phyloP scores from a whole-genome alignment of 1,140 invertebrate genomes.

The Trichoplusia ni region DNA sequence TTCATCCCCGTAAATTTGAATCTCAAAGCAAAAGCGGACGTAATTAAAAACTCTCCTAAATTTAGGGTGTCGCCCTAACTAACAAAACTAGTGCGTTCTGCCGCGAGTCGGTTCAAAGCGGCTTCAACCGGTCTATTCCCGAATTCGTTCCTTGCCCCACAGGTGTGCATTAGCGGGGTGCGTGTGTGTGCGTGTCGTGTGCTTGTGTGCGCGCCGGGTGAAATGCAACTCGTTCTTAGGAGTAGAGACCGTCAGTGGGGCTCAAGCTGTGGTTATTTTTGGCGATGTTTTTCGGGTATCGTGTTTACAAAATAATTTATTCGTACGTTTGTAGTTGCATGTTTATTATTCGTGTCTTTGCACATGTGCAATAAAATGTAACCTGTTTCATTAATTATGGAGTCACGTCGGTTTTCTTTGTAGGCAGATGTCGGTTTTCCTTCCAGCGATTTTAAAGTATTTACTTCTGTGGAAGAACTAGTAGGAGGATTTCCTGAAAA shows the following conservation, averaged over 20 bases:
- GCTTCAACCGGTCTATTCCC: slow-evolving; percentile 48
- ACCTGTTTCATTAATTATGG: too few relatives aligned
- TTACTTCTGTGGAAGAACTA: too few relatives aligned
- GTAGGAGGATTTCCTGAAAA: too few relatives aligned
- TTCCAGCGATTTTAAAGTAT: too few relatives aligned
- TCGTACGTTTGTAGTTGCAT: too few relatives aligned
- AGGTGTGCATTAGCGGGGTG: slow-evolving; percentile 52
- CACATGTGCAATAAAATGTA: too few relatives aligned
- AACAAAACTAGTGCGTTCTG: slow-evolving; percentile 13
- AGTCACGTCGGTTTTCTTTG: too few relatives aligned
- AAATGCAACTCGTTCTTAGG: slow-evolving; percentile 78
- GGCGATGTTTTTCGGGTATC: background rate
- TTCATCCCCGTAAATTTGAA: slow-evolving; percentile 18
- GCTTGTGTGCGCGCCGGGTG: slow-evolving; percentile 60
- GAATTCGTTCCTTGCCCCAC: slow-evolving; percentile 49
- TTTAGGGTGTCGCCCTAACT: slow-evolving; percentile 28
- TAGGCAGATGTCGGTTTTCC: too few relatives aligned
- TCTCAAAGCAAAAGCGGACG: slow-evolving; percentile 18
- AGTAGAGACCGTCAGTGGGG: slow-evolving; percentile 55
- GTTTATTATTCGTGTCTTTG: too few relatives aligned
- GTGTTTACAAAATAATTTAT: too few relatives aligned
- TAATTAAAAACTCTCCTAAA: slow-evolving; percentile 18
- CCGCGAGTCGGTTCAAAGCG: slow-evolving; percentile 10
- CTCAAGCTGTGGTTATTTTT: slow-evolving; percentile 34
- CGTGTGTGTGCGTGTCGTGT: slow-evolving; percentile 35